Evolutionary conservation across 37 sponge, comb jelly and placozoan genomes (phyloP).

Genomic region (Mnemiopsis leidyi): DNA sequence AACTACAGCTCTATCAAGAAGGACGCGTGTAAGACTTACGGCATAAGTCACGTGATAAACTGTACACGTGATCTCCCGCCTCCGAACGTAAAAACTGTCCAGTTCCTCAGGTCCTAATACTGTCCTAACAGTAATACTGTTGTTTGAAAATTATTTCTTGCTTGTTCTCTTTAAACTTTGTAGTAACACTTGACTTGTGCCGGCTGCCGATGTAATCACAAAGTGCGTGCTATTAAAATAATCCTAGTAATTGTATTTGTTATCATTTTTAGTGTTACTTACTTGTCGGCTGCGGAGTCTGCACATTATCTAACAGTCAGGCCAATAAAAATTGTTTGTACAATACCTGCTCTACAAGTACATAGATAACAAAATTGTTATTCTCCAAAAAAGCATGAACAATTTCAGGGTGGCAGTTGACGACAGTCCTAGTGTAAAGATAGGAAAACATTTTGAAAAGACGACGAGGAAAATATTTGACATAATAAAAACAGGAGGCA

Average conservation of each 20-base stretch:
- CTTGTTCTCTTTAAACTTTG: neutral
- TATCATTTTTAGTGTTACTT: no score
- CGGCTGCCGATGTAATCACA: neutral
- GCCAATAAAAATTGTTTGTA: neutral
- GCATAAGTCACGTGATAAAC: neutral
- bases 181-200: neutral
- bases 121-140: no score
- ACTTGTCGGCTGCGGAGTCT: no score
- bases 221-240: no score
- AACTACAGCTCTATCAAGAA: slow-evolving; percentile 27
- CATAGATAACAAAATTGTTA: neutral
- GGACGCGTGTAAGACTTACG: neutral
- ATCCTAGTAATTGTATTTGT: no score
- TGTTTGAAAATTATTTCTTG: neutral
- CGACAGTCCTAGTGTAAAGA: neutral
- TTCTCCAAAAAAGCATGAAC: neutral
- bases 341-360: no score
- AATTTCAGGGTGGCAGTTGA: slow-evolving; percentile 18
- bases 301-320: no score
- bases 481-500: slow-evolving; percentile 14
- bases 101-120: slow-evolving; percentile 21
- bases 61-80: slow-evolving; percentile 7
- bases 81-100: neutral
- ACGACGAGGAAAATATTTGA: slow-evolving; percentile 28
- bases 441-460: slow-evolving; percentile 12